phyloP scores from a whole-genome alignment of 2,113 vertebrate genomes.

The Larimichthys polyactis region DNA sequence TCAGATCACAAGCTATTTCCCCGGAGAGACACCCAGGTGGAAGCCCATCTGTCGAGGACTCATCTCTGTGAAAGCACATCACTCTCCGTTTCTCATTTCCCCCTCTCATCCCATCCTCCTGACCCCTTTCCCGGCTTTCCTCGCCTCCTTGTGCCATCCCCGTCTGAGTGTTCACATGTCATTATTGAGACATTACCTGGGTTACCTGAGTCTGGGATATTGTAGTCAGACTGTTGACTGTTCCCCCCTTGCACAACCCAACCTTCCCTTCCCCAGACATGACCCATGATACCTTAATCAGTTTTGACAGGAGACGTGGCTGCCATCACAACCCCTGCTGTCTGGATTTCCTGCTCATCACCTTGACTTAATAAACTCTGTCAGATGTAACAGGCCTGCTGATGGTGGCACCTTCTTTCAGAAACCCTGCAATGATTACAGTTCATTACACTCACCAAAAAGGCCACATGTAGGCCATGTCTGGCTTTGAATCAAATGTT shows the following conservation, averaged over 20 bases:
- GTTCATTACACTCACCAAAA: background rate
- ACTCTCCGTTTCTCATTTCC: conserved; percentile 15
- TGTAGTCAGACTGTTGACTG: conserved; percentile 16
- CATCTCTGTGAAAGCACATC: conserved; percentile 25
- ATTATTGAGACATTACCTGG: conserved; percentile 45
- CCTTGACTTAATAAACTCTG: conserved; percentile 56
- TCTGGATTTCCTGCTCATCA: conserved; percentile 53
- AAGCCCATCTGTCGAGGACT: conserved; percentile 39
- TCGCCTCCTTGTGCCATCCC: background rate
- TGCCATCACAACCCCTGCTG: conserved; percentile 49
- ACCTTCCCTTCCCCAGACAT: background rate
- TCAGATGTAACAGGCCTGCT: conserved; percentile 45
- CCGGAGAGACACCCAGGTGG: conserved; percentile 32
- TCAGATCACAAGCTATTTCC: conserved; percentile 37
- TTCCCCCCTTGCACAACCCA: background rate
- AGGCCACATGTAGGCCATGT: background rate
- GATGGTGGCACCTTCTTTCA: conserved; percentile 10
- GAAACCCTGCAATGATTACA: background rate
- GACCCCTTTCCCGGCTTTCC: conserved; percentile 23
- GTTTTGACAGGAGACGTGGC: conserved; percentile 54
- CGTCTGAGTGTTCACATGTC: conserved; percentile 16
- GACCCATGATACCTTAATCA: conserved; percentile 55
- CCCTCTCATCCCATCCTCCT: conserved; percentile 18
- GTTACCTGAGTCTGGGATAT: conserved; percentile 2
- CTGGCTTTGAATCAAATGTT: background rate